Percentiles rank a stretch among this genome's conserved stretches.
phyloP scores from a whole-genome alignment of 2,113 vertebrate species.

The Clarias macrocephalus region DNA sequence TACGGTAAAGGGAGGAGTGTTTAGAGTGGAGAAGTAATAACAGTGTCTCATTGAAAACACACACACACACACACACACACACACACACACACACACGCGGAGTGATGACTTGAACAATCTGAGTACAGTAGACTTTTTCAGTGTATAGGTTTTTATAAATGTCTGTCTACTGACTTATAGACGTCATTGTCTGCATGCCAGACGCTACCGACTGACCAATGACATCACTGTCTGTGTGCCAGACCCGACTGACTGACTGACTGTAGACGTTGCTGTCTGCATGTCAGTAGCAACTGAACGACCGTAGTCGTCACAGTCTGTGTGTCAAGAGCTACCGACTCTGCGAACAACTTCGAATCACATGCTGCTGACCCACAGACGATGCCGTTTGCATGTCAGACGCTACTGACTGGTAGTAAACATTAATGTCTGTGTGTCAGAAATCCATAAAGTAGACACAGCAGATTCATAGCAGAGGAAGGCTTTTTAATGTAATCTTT shows the following conservation, averaged over 20 bases:
- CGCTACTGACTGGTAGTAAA: background rate
- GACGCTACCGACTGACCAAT: too few species aligned
- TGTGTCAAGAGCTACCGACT: background rate
- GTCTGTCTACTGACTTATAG: background rate
- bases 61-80: background rate
- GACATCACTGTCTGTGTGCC: too few species aligned
- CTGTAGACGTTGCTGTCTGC: background rate
- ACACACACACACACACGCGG: background rate
- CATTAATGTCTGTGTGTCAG: background rate
- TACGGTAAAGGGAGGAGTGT: background rate
- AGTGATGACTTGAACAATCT: background rate
- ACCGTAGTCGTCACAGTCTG: background rate
- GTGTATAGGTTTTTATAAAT: background rate
- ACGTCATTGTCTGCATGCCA: too few species aligned
- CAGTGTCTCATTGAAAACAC: slow-evolving; percentile 5
- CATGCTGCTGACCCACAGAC: background rate
- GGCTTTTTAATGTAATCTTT: too few species aligned
- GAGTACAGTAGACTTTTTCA: background rate
- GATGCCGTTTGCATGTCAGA: background rate
- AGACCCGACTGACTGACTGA: too few species aligned
- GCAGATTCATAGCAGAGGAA: too few species aligned
- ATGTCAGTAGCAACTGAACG: background rate
- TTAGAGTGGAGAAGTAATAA: slow-evolving; percentile 16
- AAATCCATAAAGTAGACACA: too few species aligned
- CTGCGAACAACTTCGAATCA: too few species aligned